Base-by-base conservation (phyloP, 2,888 invertebrate species). In the Acronicta leporina region DNA sequence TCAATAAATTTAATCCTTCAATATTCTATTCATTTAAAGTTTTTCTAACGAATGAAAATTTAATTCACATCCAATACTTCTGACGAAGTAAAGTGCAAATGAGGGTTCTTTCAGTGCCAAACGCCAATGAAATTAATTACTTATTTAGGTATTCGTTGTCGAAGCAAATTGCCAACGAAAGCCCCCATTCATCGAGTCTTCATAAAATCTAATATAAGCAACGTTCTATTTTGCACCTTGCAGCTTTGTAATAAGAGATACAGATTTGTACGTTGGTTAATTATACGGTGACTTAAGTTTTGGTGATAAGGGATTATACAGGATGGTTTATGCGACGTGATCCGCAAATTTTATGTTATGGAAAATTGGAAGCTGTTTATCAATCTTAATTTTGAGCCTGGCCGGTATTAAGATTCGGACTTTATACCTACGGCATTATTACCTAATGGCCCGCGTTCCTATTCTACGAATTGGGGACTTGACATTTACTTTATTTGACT, bases 81-180 rank as follows among this genome's bases (percentile, higher is more conserved):
- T 45, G 38, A 55, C 53, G 45, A 66, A 63, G 53, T 54, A 74
- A 79, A 85, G 81, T 84, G 81, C 81, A 84, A 85, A 84, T 84
- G 79, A 78, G 66, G 66, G 75, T 78, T 81, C 80, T 79, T 84
- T 83, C 78, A 81, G 46, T 73, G 43, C 57, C 49, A 72, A 77
- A 75, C 72, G 63, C 65, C 80, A 82, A 81, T 81, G 63, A 81
- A 83, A 82, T 84, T 83, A 84, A 84, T 85, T 85, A n/a, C n/a
- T n/a, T n/a, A 84, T 85, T 81, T 84, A 81, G 74, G 75, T 78
- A 75, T 82, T 81, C 83, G 73, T 78, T 67, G 70, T 71, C 68
- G 73, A 63, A 64, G 71, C 68, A 73, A 79, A 81, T 83, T 78
- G 80, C 66, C 73, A 73, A 67, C 70, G 78, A 79, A 63, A 60